phyloP scores from a whole-genome alignment of 2,797 vertebrate genomes.

The Rhodeus uyekii region DNA sequence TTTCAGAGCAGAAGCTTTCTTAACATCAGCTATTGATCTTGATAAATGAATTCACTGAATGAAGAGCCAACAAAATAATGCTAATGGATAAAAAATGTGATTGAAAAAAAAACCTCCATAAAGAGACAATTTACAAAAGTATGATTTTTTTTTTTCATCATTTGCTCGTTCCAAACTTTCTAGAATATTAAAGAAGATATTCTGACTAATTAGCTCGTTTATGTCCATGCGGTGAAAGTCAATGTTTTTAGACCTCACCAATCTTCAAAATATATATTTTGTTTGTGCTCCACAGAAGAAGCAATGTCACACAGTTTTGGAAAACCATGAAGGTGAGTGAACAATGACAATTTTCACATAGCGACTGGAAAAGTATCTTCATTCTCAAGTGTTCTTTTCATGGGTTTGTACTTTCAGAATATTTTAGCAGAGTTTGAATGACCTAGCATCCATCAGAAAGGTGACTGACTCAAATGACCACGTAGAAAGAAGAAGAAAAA shows the following conservation, averaged over 20 bases:
- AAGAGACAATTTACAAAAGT: neutral
- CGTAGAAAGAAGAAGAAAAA: no score
- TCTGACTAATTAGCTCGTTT: neutral
- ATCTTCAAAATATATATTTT: neutral
- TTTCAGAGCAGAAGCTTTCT: slow-evolving; percentile 8
- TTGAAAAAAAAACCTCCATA: neutral
- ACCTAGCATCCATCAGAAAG: slow-evolving; percentile 8
- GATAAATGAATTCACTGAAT: neutral
- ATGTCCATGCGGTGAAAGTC: neutral
- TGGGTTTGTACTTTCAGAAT: neutral
- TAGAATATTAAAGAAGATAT: neutral
- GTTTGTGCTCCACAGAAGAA: neutral
- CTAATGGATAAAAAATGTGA: neutral
- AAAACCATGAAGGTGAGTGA: neutral
- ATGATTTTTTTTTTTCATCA: no score
- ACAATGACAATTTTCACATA: neutral
- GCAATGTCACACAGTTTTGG: neutral
- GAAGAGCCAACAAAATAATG: neutral
- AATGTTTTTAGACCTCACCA: neutral
- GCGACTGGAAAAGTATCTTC: neutral
- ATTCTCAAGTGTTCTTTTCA: neutral
- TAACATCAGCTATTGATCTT: slow-evolving; percentile 17
- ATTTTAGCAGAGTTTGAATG: neutral
- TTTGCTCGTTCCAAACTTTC: neutral
- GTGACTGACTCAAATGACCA: slow-evolving; percentile 11